phyloP scores from a whole-genome alignment of 23 tunicate species.

The Clavelina lepadiformis region DNA sequence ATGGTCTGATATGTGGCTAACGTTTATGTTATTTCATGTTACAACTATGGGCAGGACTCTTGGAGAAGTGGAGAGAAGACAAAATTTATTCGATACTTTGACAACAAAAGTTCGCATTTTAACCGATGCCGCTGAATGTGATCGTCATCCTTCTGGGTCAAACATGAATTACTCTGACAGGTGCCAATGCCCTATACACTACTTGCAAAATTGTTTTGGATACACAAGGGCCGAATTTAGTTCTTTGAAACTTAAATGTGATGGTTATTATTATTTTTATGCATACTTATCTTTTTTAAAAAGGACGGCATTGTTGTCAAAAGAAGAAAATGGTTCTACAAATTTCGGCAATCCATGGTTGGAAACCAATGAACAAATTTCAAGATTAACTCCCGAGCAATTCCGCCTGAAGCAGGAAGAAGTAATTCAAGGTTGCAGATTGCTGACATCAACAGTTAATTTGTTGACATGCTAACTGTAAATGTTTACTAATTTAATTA shows the following conservation, averaged over 20 bases:
- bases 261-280: too few relatives aligned
- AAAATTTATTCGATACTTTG: slow-evolving; percentile 23
- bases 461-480: not conserved
- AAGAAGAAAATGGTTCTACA: not conserved
- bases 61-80: slow-evolving; percentile 34
- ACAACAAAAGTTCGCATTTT: slow-evolving; percentile 25
- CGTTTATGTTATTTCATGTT: too few relatives aligned
- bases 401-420: not conserved
- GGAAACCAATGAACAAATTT: not conserved
- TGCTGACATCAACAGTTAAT: not conserved
- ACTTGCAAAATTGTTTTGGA: too few relatives aligned
- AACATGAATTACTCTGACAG: too few relatives aligned
- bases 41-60: too few relatives aligned
- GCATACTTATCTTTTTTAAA: too few relatives aligned
- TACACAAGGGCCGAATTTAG: too few relatives aligned
- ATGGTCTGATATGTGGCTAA: too few relatives aligned
- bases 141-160: too few relatives aligned
- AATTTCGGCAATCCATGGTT: not conserved
- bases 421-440: not conserved
- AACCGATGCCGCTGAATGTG: slow-evolving; percentile 19
- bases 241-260: too few relatives aligned
- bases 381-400: not conserved
- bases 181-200: too few relatives aligned
- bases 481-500: not conserved
- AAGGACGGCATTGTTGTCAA: not conserved